phyloP scores from a whole-genome alignment of 2,888 invertebrate species.

The Gymnoscelis rufifasciata region DNA sequence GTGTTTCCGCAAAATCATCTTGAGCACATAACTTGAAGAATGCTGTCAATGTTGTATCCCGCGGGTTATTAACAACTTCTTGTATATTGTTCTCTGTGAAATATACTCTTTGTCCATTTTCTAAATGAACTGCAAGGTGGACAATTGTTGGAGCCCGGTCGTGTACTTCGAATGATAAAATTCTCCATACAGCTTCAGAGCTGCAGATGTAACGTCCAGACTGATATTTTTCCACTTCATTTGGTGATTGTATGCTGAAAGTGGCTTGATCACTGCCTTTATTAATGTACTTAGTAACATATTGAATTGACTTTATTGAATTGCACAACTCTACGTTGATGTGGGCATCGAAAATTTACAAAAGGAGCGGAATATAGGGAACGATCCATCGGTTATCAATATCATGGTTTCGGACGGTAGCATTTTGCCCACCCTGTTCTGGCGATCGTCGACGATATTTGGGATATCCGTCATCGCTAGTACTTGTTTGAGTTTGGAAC shows the following conservation, averaged over 20 bases:
- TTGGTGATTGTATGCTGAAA: constrained; percentile 21
- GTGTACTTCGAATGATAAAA: constrained; percentile 21
- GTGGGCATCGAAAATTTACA: constrained; percentile 25
- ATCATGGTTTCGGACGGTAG: background rate
- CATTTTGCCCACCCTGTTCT: constrained; percentile 14
- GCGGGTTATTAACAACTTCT: constrained; percentile 7
- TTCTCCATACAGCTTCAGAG: constrained; percentile 26
- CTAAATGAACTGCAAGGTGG: constrained; percentile 22
- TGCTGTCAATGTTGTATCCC: constrained; percentile 18
- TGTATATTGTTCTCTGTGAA: constrained; percentile 17
- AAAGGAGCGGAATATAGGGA: constrained; percentile 29
- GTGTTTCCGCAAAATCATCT: constrained; percentile 9
- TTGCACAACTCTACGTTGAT: constrained; percentile 48
- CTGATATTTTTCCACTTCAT: constrained; percentile 23
- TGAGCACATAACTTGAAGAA: constrained; percentile 20
- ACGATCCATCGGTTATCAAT: constrained; percentile 30
- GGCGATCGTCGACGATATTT: constrained; percentile 17
- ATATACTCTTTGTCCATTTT: too few relatives aligned
- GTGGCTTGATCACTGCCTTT: constrained; percentile 33
- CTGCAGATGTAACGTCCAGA: constrained; percentile 21
- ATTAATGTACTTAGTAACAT: constrained; percentile 31
- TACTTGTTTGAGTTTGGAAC: constrained; percentile 19
- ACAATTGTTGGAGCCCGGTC: constrained; percentile 19
- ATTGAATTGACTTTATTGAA: too few relatives aligned
- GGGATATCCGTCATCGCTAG: constrained; percentile 22